A percentile compares a stretch with the other conserved stretches of the same genome.
These are phyloP conservation scores for Galerucella pusilla DNA, from an alignment of 2,888 invertebrate species.

Conservation along the genomic window DNA sequence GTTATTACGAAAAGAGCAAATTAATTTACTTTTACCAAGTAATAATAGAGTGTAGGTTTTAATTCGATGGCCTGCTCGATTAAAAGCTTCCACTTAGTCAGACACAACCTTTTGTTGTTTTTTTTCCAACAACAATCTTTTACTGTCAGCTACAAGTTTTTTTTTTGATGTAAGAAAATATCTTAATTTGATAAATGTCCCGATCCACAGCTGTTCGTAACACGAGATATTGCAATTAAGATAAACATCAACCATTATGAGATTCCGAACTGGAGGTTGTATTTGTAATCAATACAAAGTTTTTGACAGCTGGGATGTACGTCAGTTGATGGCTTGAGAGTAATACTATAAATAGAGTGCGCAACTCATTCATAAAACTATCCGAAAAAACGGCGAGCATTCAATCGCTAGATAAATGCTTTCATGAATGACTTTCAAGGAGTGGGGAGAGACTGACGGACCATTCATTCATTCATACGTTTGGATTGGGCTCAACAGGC, in stretches of 20 bases:
- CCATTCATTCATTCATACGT: no score
- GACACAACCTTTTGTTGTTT: not conserved
- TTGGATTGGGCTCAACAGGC: no score
- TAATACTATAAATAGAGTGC: no score
- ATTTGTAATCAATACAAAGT: not conserved
- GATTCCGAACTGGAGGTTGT: not conserved
- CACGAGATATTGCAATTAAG: not conserved
- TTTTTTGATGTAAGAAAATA: not conserved
- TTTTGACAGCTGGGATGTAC: not conserved
- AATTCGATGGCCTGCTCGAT: slow-evolving; percentile 12
- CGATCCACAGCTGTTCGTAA: not conserved
- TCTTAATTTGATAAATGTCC: not conserved
- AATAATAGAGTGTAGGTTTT: slow-evolving; percentile 21
- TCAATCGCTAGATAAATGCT: no score
- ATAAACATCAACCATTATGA: not conserved
- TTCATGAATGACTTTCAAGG: no score
- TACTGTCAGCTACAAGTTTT: not conserved
- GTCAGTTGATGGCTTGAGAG: not conserved
- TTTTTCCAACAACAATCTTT: not conserved
- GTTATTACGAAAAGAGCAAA: not conserved
- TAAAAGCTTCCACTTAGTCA: slow-evolving; percentile 9
- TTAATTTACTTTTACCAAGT: slow-evolving; percentile 12
- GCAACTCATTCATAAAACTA: no score
- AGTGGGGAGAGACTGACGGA: no score
- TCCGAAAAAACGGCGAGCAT: no score